phyloP scores from a whole-genome alignment of 2,888 invertebrate species.

The Spilarctia lutea region DNA sequence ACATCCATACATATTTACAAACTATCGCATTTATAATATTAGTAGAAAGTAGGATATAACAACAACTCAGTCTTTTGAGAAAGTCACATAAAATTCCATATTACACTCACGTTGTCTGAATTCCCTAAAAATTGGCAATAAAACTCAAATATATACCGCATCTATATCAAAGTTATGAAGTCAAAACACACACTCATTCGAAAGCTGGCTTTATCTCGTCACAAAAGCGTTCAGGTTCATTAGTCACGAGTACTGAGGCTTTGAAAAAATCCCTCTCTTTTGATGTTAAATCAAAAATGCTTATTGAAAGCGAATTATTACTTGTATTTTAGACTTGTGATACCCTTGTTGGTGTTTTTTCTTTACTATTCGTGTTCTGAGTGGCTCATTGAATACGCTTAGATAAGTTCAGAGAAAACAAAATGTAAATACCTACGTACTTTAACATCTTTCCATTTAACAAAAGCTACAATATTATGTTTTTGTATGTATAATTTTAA shows the following conservation, averaged over 20 bases:
- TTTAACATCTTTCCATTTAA: not conserved
- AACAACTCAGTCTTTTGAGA: not conserved
- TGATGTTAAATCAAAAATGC: constrained; percentile 53
- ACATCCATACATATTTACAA: too few species aligned
- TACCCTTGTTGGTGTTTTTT: not conserved
- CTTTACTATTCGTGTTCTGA: not conserved
- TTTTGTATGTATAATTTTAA: not conserved
- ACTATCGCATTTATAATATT: too few species aligned
- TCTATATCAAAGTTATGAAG: constrained; percentile 34
- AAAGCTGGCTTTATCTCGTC: constrained; percentile 56
- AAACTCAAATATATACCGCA: constrained; percentile 27
- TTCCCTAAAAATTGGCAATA: constrained; percentile 26
- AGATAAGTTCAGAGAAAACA: constrained; percentile 1
- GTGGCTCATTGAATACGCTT: not conserved
- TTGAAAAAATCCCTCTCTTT: constrained; percentile 52
- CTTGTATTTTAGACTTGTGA: constrained; percentile 6
- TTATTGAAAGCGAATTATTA: constrained; percentile 56
- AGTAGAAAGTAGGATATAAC: too few species aligned
- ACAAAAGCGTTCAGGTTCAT: constrained; percentile 68
- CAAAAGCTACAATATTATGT: not conserved
- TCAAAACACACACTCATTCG: constrained; percentile 40
- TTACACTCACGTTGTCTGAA: not conserved
- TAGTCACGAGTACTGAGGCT: constrained; percentile 55
- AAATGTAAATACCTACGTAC: not conserved
- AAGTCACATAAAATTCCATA: not conserved